Percentiles rank a stretch among this genome's conserved stretches.
Conservation (phyloP, 2,797 vertebrate genomes). For the Capromys pilorides region DNA sequence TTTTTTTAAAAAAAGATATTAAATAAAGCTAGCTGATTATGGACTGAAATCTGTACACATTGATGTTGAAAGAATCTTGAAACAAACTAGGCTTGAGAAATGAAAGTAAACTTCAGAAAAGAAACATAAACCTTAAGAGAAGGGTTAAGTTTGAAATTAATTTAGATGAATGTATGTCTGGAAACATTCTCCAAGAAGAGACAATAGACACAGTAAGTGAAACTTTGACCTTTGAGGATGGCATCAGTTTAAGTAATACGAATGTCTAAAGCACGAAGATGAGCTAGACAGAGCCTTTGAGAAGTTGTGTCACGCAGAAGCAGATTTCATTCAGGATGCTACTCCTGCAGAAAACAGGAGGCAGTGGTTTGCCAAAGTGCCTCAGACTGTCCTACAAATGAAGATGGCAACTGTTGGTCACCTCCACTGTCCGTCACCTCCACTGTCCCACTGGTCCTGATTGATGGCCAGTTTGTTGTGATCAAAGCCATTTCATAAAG, state of each 20-base stretch:
- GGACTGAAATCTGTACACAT: not conserved
- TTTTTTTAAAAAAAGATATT: too few relatives aligned
- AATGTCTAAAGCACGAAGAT: not conserved
- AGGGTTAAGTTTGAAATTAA: not conserved
- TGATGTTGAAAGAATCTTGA: not conserved
- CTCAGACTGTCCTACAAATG: slow-evolving; percentile 86
- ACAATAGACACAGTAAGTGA: not conserved
- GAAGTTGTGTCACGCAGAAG: not conserved
- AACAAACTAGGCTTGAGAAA: not conserved
- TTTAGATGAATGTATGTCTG: not conserved
- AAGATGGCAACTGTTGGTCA: slow-evolving; percentile 84
- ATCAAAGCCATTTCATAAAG: slow-evolving; percentile 58
- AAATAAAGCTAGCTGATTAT: not conserved
- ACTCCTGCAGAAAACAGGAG: slow-evolving; percentile 75
- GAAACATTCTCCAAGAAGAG: not conserved
- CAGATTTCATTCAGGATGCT: slow-evolving; percentile 35
- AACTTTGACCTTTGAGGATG: not conserved
- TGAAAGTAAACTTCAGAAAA: not conserved
- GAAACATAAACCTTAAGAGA: not conserved
- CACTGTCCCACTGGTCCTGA: not conserved
- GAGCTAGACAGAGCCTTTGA: not conserved
- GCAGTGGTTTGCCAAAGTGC: slow-evolving; percentile 84
- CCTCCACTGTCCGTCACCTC: slow-evolving; percentile 76
- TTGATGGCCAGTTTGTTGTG: slow-evolving; percentile 54
- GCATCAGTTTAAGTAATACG: not conserved